Percentiles rank a stretch among this genome's conserved stretches.
Evolutionary conservation across 2,113 vertebrate genomes (phyloP).

Genomic region (Plotosus lineatus): DNA sequence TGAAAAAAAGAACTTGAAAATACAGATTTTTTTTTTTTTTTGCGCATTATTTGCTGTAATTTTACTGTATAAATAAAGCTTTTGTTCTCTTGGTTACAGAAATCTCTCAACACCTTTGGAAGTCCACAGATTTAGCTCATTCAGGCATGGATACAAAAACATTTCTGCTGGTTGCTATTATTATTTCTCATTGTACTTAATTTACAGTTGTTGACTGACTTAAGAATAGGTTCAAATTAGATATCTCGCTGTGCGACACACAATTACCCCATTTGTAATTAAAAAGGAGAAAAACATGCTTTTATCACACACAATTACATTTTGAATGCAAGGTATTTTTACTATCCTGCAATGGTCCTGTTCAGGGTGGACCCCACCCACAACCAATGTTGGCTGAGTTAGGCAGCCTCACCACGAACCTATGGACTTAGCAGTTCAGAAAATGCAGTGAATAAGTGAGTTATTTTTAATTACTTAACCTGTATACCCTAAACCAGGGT

Average conservation of each 20-base stretch:
- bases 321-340: background rate
- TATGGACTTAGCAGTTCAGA: no score
- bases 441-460: no score
- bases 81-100: background rate
- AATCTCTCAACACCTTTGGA: slow-evolving; percentile 28
- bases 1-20: background rate
- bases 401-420: no score
- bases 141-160: background rate
- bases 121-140: background rate
- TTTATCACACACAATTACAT: background rate
- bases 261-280: background rate
- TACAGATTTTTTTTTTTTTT: background rate
- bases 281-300: background rate
- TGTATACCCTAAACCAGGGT: background rate
- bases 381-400: no score
- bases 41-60: slow-evolving; percentile 20
- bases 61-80: slow-evolving; percentile 16
- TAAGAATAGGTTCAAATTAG: slow-evolving; percentile 41
- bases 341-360: no score
- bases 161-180: slow-evolving; percentile 14
- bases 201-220: slow-evolving; percentile 31
- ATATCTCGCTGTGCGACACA: background rate
- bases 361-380: no score
- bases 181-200: slow-evolving; percentile 32
- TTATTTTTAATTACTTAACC: background rate